Conservation (phyloP, 2,888 invertebrate species). For the Gnatocerus cornutus region DNA sequence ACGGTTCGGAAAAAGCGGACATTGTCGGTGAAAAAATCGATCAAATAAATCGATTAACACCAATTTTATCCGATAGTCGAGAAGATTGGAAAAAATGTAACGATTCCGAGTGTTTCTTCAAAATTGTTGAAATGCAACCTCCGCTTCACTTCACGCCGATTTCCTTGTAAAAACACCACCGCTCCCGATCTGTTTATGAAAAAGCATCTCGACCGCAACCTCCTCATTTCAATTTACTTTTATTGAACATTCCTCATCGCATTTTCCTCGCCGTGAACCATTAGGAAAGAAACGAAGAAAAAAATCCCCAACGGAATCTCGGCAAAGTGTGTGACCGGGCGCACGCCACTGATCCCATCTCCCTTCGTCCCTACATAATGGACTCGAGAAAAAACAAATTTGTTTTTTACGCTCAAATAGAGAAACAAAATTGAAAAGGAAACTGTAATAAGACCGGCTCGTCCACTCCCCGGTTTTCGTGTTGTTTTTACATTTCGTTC, state of each 20-base stretch:
- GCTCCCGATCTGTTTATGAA: conserved; percentile 21
- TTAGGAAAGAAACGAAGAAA: conserved; percentile 11
- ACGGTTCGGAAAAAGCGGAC: background rate
- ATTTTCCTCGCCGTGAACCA: conserved; percentile 19
- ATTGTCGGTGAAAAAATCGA: background rate
- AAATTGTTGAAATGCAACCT: background rate
- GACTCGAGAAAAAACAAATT: conserved; percentile 69
- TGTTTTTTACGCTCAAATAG: conserved; percentile 70
- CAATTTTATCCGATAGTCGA: background rate
- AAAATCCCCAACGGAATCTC: conserved; percentile 22
- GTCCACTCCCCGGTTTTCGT: conserved; percentile 56
- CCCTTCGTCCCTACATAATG: conserved; percentile 62
- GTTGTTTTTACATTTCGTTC: conserved; percentile 63
- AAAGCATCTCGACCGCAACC: conserved; percentile 20
- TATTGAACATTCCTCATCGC: conserved; percentile 29
- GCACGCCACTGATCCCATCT: conserved; percentile 41
- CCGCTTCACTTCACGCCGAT: conserved; percentile 11
- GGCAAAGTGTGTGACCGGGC: conserved; percentile 28
- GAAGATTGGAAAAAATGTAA: background rate
- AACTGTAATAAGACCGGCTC: conserved; percentile 66
- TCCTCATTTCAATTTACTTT: conserved; percentile 29
- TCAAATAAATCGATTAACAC: conserved; percentile 2
- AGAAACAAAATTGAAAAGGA: conserved; percentile 69
- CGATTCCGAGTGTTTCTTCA: background rate
- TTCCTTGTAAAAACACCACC: conserved; percentile 14